Evolutionary conservation across 2,797 vertebrate genomes (phyloP).

Genomic region (Chiroxiphia lanceolata): DNA sequence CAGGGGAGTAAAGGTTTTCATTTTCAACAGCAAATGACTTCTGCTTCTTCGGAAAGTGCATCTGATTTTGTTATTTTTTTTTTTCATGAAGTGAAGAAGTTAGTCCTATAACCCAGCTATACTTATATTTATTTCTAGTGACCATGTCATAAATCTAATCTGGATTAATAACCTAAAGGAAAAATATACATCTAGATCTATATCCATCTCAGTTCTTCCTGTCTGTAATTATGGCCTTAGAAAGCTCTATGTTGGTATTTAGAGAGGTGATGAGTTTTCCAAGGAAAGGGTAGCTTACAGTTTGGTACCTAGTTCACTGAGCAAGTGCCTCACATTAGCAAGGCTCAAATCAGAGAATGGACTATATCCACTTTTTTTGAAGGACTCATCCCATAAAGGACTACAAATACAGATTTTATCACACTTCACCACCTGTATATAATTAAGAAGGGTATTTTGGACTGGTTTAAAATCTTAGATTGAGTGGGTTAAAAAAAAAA

Average conservation of each 20-base stretch:
- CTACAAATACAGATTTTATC: not conserved
- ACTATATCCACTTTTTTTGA: not conserved
- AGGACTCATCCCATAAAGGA: not conserved
- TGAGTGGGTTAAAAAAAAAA: not conserved
- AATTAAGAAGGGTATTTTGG: slow-evolving; percentile 2
- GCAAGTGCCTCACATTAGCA: not conserved
- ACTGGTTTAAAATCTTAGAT: not conserved
- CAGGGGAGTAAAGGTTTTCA: not conserved
- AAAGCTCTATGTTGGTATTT: not conserved
- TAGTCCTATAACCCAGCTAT: not conserved
- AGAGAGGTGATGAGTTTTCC: not conserved
- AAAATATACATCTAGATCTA: not conserved
- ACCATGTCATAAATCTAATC: not conserved
- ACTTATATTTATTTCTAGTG: not conserved
- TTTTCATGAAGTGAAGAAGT: not conserved
- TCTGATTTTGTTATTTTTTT: not conserved
- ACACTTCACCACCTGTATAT: not conserved
- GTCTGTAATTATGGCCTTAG: too few relatives aligned
- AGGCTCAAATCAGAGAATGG: not conserved
- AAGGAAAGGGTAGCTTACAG: not conserved
- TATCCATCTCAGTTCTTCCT: not conserved
- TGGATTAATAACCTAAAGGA: not conserved
- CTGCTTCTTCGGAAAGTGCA: not conserved
- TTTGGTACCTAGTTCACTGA: not conserved
- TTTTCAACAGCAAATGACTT: not conserved